Percentiles rank a stretch among this genome's conserved stretches.
These are phyloP conservation scores for Echeneis naucrates DNA, from an alignment of 2,797 vertebrate species.

Conservation along the genomic window DNA sequence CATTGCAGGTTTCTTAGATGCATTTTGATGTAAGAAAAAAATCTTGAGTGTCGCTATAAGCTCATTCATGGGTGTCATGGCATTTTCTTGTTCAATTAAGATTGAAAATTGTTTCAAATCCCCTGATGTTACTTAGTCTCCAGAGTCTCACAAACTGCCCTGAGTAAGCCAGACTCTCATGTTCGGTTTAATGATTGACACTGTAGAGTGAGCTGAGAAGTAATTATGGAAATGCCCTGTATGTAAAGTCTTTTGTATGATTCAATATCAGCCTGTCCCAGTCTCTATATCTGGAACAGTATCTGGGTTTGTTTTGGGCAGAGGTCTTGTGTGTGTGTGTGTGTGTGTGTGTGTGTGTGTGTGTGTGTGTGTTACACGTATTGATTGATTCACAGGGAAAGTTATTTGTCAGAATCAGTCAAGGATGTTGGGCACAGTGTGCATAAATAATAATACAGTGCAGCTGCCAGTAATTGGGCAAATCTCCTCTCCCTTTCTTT, in stretches of 20 bases:
- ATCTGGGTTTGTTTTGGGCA: conserved; percentile 64
- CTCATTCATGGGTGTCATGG: conserved; percentile 17
- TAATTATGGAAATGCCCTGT: conserved; percentile 60
- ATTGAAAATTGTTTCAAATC: conserved; percentile 41
- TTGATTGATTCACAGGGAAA: conserved; percentile 72
- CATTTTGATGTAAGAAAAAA: conserved; percentile 28
- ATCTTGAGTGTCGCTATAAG: conserved; percentile 23
- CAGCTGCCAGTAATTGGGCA: conserved; percentile 52
- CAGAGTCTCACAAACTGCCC: conserved; percentile 35
- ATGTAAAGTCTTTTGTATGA: conserved; percentile 53
- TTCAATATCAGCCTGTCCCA: conserved; percentile 42
- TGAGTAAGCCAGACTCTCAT: conserved; percentile 24
- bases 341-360: conserved; percentile 65
- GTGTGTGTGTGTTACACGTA: conserved; percentile 62
- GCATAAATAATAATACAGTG: conserved; percentile 66
- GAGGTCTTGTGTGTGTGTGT: conserved; percentile 57
- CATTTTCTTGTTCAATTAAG: conserved; percentile 43
- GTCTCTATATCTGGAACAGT: conserved; percentile 46
- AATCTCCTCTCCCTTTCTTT: conserved; percentile 43
- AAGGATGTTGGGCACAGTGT: conserved; percentile 61
- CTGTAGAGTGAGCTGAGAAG: conserved; percentile 38
- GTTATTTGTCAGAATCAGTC: conserved; percentile 74
- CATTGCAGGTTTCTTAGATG: conserved; percentile 1
- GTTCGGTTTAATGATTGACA: conserved; percentile 46
- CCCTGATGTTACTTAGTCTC: conserved; percentile 14